Percentiles rank a stretch among this genome's conserved stretches.
Conservation (phyloP, 1,140 invertebrate species). For the Aplysia californica region DNA sequence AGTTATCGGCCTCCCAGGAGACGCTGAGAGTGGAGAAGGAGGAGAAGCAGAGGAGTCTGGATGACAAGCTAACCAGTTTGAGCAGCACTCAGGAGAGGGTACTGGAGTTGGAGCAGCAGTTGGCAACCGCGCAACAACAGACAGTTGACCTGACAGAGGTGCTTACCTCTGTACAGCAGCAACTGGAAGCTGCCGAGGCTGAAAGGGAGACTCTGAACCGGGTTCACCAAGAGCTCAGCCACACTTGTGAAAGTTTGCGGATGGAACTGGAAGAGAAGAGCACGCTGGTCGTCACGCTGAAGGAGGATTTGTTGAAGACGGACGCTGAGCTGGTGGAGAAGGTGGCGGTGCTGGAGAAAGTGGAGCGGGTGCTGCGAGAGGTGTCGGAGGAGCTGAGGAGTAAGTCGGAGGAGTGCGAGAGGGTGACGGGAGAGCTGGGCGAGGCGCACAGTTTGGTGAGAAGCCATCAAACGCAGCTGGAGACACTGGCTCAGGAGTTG, state of each 20-base stretch:
- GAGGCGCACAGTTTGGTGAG: not conserved
- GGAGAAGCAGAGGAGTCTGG: not conserved
- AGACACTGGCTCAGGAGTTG: not conserved
- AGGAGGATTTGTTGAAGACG: not conserved
- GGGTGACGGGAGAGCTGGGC: not conserved
- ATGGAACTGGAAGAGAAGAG: not conserved
- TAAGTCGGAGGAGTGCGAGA: not conserved
- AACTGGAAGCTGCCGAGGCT: constrained; percentile 3
- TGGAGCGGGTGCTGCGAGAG: not conserved
- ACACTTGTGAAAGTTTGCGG: not conserved
- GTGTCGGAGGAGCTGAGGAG: not conserved
- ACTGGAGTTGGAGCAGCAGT: not conserved
- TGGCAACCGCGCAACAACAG: not conserved
- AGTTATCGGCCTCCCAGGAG: not conserved
- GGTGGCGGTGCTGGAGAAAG: not conserved
- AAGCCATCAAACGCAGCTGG: not conserved
- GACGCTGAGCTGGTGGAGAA: not conserved
- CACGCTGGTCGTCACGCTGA: not conserved
- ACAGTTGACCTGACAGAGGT: not conserved
- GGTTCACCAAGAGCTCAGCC: not conserved
- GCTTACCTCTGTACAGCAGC: not conserved
- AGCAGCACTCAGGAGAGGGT: constrained; percentile 2
- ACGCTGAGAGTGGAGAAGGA: not conserved
- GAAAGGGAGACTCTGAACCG: not conserved
- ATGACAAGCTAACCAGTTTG: not conserved